Percentiles rank a stretch among this genome's conserved stretches.
Conservation (phyloP, 2,113 vertebrate species). For the Microcebus jonahi region DNA sequence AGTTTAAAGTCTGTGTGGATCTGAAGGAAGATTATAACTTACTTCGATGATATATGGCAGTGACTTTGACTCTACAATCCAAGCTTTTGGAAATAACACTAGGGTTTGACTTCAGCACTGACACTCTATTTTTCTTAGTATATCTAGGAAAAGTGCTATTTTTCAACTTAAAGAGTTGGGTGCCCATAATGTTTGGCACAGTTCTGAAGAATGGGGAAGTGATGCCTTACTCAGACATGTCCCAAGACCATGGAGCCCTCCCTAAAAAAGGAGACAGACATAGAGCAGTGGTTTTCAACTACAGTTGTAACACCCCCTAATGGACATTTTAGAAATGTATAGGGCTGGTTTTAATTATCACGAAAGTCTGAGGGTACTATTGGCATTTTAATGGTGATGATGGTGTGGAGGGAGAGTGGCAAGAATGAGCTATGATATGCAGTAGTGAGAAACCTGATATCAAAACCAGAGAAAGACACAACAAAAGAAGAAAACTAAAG, state of each 20-base stretch:
- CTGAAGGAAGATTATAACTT: not conserved
- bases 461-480: not conserved
- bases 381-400: not conserved
- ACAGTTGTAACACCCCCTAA: not conserved
- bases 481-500: not conserved
- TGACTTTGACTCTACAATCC: not conserved
- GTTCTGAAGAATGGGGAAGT: not conserved
- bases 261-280: not conserved
- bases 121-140: not conserved
- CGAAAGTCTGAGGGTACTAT: not conserved
- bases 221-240: not conserved
- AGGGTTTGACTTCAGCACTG: not conserved
- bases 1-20: not conserved
- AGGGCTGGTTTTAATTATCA: not conserved
- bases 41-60: not conserved
- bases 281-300: not conserved
- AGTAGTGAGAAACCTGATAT: not conserved
- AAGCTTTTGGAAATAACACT: not conserved
- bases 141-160: not conserved
- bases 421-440: not conserved
- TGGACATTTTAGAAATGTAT: not conserved
- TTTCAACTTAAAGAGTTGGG: not conserved
- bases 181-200: not conserved
- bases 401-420: accelerated
- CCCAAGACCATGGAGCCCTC: not conserved